A percentile compares a stretch with the other conserved stretches of the same genome.
Conservation (phyloP, 37 sponge, comb jelly and placozoan genomes). For the Axinella damicornis region DNA sequence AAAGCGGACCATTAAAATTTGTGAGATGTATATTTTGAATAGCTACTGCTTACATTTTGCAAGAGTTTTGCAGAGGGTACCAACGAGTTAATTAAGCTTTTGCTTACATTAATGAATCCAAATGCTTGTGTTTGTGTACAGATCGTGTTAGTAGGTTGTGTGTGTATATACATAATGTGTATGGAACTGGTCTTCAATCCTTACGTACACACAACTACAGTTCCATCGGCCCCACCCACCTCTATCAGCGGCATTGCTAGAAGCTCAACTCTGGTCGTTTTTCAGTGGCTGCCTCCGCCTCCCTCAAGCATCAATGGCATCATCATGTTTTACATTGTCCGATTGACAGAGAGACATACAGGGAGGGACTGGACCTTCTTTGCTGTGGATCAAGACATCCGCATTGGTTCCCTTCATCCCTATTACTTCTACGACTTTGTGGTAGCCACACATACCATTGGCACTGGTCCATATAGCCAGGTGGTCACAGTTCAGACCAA, state of each 20-base stretch:
- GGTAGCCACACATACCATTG: constrained; percentile 27
- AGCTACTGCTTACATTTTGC: no score
- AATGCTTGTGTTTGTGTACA: no score
- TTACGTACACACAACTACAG: background rate
- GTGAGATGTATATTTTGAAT: no score
- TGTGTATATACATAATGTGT: no score
- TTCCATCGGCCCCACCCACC: background rate
- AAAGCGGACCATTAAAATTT: no score
- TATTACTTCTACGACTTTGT: constrained; percentile 20
- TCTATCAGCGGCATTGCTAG: background rate
- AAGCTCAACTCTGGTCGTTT: background rate
- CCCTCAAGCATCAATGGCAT: constrained; percentile 13
- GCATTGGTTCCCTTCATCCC: constrained; percentile 19
- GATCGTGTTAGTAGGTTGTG: no score
- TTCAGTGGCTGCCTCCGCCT: constrained; percentile 18
- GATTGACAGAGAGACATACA: constrained; percentile 11
- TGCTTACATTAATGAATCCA: no score
- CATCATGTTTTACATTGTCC: constrained; percentile 7
- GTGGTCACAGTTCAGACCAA: background rate
- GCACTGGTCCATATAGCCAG: constrained; percentile 14
- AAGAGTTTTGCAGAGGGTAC: no score
- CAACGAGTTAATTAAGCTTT: no score
- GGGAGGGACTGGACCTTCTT: constrained; percentile 5
- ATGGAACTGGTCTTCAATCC: background rate
- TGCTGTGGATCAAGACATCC: constrained; percentile 18